Conservation (phyloP, 2,113 vertebrate genomes). For the Boulengerochromis microlepis region DNA sequence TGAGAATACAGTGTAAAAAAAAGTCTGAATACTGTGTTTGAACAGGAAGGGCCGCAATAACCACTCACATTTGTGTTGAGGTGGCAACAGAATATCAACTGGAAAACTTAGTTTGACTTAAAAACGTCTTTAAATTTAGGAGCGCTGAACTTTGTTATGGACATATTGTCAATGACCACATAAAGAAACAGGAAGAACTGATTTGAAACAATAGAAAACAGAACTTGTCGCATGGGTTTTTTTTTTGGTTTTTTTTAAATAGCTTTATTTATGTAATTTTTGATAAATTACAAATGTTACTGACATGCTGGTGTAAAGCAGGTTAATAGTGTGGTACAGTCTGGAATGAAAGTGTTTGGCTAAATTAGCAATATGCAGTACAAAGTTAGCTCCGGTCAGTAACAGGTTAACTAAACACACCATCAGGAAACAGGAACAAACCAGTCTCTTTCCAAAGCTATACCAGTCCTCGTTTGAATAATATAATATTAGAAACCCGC, state of each 20-base stretch:
- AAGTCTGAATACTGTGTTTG: background rate
- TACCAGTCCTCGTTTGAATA: accelerated
- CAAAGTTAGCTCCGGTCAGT: background rate
- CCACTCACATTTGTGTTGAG: background rate
- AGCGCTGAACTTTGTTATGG: background rate
- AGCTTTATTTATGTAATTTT: background rate
- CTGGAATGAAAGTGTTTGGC: background rate
- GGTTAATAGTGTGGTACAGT: background rate
- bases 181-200: background rate
- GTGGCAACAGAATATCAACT: background rate
- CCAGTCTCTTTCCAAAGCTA: background rate
- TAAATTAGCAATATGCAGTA: background rate
- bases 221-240: background rate
- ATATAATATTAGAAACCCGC: background rate
- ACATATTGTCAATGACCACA: accelerated
- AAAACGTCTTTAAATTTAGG: background rate
- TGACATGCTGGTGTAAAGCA: background rate
- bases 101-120: background rate
- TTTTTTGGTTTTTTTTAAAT: accelerated
- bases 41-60: accelerated
- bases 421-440: background rate
- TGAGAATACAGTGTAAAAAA: background rate
- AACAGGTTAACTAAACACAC: background rate
- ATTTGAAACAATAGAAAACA: background rate
- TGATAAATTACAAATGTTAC: background rate